These are phyloP conservation scores for Trogon melanurus DNA, from an alignment of 2,113 vertebrate species.

Conservation along the genomic window DNA sequence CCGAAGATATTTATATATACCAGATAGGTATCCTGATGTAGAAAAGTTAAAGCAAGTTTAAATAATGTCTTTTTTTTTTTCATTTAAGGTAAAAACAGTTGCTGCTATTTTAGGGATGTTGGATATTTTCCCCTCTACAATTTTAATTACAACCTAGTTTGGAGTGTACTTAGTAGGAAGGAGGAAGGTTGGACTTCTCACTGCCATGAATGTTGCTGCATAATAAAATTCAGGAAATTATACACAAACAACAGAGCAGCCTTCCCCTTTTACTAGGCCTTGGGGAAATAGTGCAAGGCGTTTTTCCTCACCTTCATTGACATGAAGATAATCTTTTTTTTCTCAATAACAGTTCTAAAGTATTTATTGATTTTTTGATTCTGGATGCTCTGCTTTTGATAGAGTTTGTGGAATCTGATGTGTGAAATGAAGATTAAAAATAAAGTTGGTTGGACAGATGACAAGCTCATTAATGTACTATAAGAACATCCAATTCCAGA, in stretches of 20 bases:
- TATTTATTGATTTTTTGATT: neutral
- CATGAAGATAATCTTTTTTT: neutral
- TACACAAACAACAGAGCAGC: neutral
- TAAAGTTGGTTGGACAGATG: neutral
- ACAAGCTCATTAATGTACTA: neutral
- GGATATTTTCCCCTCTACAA: fast-evolving
- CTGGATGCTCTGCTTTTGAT: neutral
- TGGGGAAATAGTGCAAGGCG: neutral
- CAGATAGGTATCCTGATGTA: neutral
- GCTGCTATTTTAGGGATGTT: neutral
- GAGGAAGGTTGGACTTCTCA: neutral
- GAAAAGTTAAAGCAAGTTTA: neutral
- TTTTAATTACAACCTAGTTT: neutral
- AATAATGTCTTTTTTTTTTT: neutral
- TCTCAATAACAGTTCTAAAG: neutral
- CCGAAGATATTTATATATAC: neutral
- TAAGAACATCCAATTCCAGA: neutral
- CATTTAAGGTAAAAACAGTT: neutral
- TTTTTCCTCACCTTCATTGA: neutral
- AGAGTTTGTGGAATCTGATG: neutral
- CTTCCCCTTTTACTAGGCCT: neutral
- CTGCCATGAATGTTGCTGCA: neutral
- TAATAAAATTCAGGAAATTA: neutral
- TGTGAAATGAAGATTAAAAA: neutral
- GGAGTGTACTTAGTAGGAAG: neutral